Evolutionary conservation across 2,113 vertebrate species (phyloP), one percentile per base, ranked within the genome.

Genomic region (Oostethus manadensis): DNA sequence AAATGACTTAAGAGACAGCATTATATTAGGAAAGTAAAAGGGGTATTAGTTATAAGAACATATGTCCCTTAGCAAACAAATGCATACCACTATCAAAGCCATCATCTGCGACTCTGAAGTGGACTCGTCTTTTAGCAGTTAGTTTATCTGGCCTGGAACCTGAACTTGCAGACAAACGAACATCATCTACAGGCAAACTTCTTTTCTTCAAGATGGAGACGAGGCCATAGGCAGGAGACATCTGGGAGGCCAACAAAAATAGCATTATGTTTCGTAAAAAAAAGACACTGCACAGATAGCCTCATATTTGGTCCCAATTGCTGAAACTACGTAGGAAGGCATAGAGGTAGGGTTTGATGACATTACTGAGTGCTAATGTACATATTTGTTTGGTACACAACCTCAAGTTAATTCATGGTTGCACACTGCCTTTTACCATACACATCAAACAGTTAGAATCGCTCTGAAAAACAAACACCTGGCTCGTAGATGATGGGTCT

Each of bases 201-300:
- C 90, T 89, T 77, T 93, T 97, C 89, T 99, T 99, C 57, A 99
- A 72, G 79, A 99, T 99, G 47, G 97, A 99, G 45, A 98, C 92
- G 61, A 98, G 73, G 2, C 94, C 95, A 73, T 92, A 89, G 0
- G 91, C 84, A 44, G 93, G 95, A 44, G 85, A 82, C 22, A 89
- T 87, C 97, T 99, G 73, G 60, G 55, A 57, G n/a, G 51, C 43
- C 60, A 10, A 22, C 14, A 68, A 48, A 48, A n/a, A 48, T 11
- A 26, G 6, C 15, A 21, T 45, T 47, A 5, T 43, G 46, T 10
- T 49, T 1, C 40, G 54, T 3, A 26, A 26, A 26, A 26, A 26
- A 26, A 26, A 26, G 3, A 26, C 23, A 26, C 23, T 26, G 23
- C 23, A 26, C 23, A 26, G 23, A 26, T 26, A 26, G 23, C 5